Evolutionary conservation across 2,797 vertebrate species (phyloP), one percentile per base, ranked within the genome.

Genomic region (Anas capensis): DNA sequence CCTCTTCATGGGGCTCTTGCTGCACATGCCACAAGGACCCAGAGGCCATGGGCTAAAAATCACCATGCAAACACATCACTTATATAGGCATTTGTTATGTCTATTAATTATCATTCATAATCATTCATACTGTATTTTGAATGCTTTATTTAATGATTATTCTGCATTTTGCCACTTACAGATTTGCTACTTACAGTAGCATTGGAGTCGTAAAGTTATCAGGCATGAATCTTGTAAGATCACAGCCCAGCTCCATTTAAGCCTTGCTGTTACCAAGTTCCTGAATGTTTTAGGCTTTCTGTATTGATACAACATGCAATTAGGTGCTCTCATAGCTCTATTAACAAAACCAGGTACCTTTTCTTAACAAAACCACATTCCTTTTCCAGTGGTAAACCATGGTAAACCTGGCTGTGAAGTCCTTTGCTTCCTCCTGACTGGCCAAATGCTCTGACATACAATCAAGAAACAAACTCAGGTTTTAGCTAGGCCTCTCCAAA

Each of bases 21-120:
- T 94, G 48, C 33, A 60, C 80, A 16, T 19, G 19, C n/a, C 8
- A 5, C 29, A 42, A 14, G 64, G 42, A 92, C 11, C 38, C 38
- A 17, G 64, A 86, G 68, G 36, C 56, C 26, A 8, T 8, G 27
- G 26, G 42, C 64, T 79, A 66, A 70, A 85, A 89, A 58, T 27
- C 23, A 10, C 0, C 4, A 40, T 1, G 7, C n/a, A 26, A 34
- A 54, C 31, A 1, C 38, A 23, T 15, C 17, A 0, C 38, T 66
- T 33, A 17, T 10, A 20, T 46, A 46, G 44, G 54, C 10, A 5
- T 79, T 91, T 87, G 78, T 84, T 23, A 15, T 42, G 56, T 34
- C 68, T 72, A 3, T 79, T 51, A 76, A 71, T 72, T 62, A 36
- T 3, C 40, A 40, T 40, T 40, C 40, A 40, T 40, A 40, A n/a